Base-by-base conservation (phyloP, 1,140 invertebrate genomes). In the Halesus radiatus region DNA sequence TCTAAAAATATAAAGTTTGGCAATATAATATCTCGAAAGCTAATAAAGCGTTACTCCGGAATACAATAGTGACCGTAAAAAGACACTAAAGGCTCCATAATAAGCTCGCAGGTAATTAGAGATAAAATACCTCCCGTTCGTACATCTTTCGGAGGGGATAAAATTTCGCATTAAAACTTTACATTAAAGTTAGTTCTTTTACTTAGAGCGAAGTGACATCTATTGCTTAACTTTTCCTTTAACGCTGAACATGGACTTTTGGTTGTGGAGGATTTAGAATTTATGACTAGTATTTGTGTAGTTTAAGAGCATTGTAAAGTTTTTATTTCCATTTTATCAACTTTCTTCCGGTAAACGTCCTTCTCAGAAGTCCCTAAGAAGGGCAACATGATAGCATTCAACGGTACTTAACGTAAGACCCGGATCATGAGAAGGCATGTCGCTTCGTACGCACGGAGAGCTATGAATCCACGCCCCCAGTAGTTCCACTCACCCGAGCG, bases 321-420 rank as follows among this genome's bases (percentile, higher is more conserved):
- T 32, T 29, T 29, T 8, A 66, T 18, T 18, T 8, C 68, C 45
- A 20, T 53, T 22, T 54, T 26, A 56, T 78, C 70, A 20, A 37
- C 16, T 26, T 53, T 23, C 15, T 73, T 53, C 18, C 18, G 45
- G 20, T 20, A 32, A 23, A 26, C 70, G 18, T 52, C 16, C 20
- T 37, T 66, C 23, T 50, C 32, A 50, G 32, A 56, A 29, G 50
- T 32, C 72, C 72, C 72, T 23, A 18, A 20, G 68, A 66, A 32
- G 74, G 74, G 75, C 78, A 78, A 62, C 81, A 83, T 83, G 82
- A 73, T 83, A 50, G 80, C 82, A 32, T 83, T 83, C 56, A 83
- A 83, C 76, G 82, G 82, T 18, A 83, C 82, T 79, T 83, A 83
- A 83, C 75, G 75, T 26, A 10, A 18, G 20, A 32, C 50, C 16